These are phyloP conservation scores for Sminthurides aquaticus DNA, from an alignment of 2,888 invertebrate species.

Conservation along the genomic window DNA sequence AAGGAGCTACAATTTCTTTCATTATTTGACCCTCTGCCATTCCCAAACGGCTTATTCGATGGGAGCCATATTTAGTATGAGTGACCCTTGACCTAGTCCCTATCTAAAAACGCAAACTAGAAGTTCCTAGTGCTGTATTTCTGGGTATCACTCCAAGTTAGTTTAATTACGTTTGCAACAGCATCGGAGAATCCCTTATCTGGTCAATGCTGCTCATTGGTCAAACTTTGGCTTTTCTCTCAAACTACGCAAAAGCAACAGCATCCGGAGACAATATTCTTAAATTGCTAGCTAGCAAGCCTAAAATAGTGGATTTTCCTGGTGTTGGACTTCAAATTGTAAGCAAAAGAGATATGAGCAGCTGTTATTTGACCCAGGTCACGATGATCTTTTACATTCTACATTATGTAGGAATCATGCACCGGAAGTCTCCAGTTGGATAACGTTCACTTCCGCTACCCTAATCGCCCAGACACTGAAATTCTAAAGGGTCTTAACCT, in stretches of 20 bases:
- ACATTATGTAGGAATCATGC: slow-evolving; percentile 22
- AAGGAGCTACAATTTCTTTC: too few relatives aligned
- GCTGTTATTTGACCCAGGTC: too few relatives aligned
- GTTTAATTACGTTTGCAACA: slow-evolving; percentile 46
- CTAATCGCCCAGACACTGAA: slow-evolving; percentile 48
- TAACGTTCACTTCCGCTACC: slow-evolving; percentile 49
- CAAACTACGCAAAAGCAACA: slow-evolving; percentile 72
- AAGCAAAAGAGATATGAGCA: background rate
- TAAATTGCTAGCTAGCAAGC: slow-evolving; percentile 56
- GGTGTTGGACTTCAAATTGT: slow-evolving; percentile 18
- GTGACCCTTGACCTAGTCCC: too few relatives aligned
- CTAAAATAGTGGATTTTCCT: slow-evolving; percentile 50
- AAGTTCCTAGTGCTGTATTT: too few relatives aligned
- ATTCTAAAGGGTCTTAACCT: slow-evolving; percentile 66
- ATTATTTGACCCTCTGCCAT: too few relatives aligned
- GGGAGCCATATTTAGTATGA: too few relatives aligned
- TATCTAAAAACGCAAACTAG: too few relatives aligned
- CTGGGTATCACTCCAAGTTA: too few relatives aligned
- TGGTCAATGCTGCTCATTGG: slow-evolving; percentile 48
- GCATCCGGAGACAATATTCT: slow-evolving; percentile 64
- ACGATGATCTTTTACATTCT: too few relatives aligned
- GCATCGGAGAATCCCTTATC: slow-evolving; percentile 60
- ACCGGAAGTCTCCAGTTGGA: slow-evolving; percentile 48
- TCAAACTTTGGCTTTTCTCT: slow-evolving; percentile 62
- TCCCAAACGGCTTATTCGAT: too few relatives aligned